Percentiles rank a stretch among this genome's conserved stretches.
These are phyloP conservation scores for Pandemis corylana DNA, from an alignment of 2,888 invertebrate genomes.

Conservation along the genomic window DNA sequence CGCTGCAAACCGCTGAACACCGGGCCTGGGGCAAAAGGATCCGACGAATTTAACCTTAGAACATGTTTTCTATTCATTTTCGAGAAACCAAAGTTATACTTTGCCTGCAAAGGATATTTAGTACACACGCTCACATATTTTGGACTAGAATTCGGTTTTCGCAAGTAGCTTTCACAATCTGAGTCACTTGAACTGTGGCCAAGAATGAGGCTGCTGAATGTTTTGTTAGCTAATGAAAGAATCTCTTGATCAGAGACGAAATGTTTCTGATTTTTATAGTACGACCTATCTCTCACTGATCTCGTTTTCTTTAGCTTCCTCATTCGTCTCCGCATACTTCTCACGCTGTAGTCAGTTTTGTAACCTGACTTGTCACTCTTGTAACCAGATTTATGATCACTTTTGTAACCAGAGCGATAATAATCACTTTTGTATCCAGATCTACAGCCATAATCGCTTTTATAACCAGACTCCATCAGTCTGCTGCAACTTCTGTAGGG, in stretches of 20 bases:
- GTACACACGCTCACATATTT: constrained; percentile 78
- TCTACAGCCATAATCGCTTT: constrained; percentile 85
- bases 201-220: constrained; percentile 81
- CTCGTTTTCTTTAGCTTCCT: constrained; percentile 80
- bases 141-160: constrained; percentile 73
- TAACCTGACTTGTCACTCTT: constrained; percentile 86
- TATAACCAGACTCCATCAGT: constrained; percentile 85
- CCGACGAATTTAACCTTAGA: constrained; percentile 69
- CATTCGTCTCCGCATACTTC: constrained; percentile 78
- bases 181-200: constrained; percentile 85
- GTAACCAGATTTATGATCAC: constrained; percentile 85
- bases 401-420: constrained; percentile 85
- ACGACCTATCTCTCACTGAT: constrained; percentile 79
- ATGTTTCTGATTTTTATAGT: constrained; percentile 83
- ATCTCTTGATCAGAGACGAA: constrained; percentile 86
- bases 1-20: constrained; percentile 80
- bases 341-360: constrained; percentile 84
- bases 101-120: constrained; percentile 73
- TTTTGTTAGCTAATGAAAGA: constrained; percentile 82
- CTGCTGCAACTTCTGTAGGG: constrained; percentile 82
- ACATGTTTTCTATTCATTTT: constrained; percentile 72
- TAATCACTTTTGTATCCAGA: constrained; percentile 82
- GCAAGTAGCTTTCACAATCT: constrained; percentile 76
- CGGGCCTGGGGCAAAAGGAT: constrained; percentile 81
- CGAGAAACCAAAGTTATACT: constrained; percentile 73